Evolutionary conservation across 2,113 vertebrate species (phyloP).

Genomic region (Ailurus styani): DNA sequence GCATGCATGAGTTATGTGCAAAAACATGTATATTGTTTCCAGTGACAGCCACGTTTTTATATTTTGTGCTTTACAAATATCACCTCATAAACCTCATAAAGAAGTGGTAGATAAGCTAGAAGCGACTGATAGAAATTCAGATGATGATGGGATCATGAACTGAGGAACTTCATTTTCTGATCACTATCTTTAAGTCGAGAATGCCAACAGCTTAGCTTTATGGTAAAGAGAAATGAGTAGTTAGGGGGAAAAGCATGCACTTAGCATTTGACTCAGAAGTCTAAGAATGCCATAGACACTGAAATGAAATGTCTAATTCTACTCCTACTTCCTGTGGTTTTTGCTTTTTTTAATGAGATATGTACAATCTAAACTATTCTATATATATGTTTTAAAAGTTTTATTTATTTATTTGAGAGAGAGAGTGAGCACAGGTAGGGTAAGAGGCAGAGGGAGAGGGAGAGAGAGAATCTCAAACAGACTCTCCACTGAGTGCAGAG

Average conservation of each 20-base stretch:
- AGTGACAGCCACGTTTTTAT: neutral
- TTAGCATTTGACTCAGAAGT: neutral
- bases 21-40: neutral
- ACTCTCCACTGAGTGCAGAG: no score
- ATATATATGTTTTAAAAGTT: neutral
- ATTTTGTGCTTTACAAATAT: neutral
- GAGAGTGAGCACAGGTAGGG: neutral
- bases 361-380: neutral
- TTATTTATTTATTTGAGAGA: neutral
- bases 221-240: neutral
- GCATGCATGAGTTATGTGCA: neutral
- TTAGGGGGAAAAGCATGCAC: neutral
- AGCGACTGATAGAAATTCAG: neutral
- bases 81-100: neutral
- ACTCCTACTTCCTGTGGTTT: neutral
- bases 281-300: neutral
- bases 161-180: neutral
- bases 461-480: no score
- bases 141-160: neutral
- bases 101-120: neutral
- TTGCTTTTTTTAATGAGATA: neutral
- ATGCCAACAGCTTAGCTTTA: neutral
- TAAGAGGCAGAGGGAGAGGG: neutral
- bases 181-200: neutral
- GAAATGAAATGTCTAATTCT: conserved; percentile 13